Evolutionary conservation across 2,797 vertebrate species (phyloP).

Genomic region (Gambelia wislizenii): DNA sequence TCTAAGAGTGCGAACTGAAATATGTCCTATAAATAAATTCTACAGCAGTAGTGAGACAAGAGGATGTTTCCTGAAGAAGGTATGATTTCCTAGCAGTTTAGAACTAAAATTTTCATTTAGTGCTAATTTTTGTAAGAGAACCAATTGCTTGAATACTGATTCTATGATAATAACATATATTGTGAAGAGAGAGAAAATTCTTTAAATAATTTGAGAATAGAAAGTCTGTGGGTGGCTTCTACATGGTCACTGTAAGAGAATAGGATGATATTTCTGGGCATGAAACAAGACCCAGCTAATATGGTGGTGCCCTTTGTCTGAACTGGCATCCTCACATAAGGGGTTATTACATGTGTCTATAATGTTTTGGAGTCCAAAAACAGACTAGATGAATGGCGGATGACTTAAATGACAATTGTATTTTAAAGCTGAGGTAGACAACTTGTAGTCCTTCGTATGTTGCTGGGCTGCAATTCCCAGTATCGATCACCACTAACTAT

Average conservation of each 20-base stretch:
- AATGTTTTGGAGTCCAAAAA: no score
- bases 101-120: conserved; percentile 8
- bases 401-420: no score
- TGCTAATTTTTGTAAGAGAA: neutral
- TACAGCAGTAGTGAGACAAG: neutral
- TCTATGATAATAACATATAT: neutral
- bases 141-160: neutral
- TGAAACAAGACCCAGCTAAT: neutral
- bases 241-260: neutral
- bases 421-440: no score
- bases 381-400: no score
- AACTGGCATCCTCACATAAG: neutral
- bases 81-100: conserved; percentile 31
- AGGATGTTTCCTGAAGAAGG: neutral
- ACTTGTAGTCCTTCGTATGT: no score
- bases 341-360: neutral
- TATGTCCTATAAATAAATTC: neutral
- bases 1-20: neutral
- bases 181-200: neutral
- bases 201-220: neutral
- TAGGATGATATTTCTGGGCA: neutral
- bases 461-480: no score
- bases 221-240: neutral
- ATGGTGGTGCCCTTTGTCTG: neutral
- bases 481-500: no score